Evolutionary conservation across 2,797 vertebrate species (phyloP).

Genomic region (Fistularia tabacaria): DNA sequence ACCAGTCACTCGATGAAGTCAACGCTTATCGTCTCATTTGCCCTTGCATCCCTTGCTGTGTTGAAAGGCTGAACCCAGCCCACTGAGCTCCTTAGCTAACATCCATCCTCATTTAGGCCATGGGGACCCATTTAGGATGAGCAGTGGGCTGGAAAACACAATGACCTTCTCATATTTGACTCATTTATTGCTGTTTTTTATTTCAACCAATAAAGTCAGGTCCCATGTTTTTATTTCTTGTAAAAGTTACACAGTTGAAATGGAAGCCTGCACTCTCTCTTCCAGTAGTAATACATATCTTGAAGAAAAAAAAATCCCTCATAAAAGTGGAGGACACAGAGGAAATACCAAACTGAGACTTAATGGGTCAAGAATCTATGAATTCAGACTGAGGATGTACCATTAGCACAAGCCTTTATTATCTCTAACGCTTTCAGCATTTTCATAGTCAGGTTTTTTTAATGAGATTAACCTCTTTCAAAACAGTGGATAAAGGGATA

Average conservation of each 20-base stretch:
- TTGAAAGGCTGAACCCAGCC: conserved; percentile 38
- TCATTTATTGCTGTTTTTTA: conserved; percentile 59
- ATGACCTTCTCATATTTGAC: conserved; percentile 68
- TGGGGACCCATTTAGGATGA: conserved; percentile 60
- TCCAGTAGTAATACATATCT: conserved; percentile 15
- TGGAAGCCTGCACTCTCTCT: conserved; percentile 15
- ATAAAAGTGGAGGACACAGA: conserved; percentile 21
- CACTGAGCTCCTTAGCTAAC: conserved; percentile 48
- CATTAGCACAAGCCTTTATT: conserved; percentile 38
- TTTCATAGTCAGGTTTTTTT: conserved; percentile 51
- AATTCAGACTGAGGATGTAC: conserved; percentile 29
- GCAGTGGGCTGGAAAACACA: conserved; percentile 64
- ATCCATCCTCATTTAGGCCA: conserved; percentile 67
- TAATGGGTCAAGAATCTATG: conserved; percentile 31
- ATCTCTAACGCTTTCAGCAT: conserved; percentile 40
- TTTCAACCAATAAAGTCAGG: conserved; percentile 33
- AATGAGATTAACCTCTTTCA: conserved; percentile 60
- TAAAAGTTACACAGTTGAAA: conserved; percentile 24
- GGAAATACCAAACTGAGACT: conserved; percentile 35
- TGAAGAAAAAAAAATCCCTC: conserved; percentile 14
- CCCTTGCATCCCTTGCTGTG: conserved; percentile 46
- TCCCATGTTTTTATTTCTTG: conserved; percentile 37
- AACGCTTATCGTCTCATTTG: conserved; percentile 30
- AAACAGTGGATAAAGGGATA: conserved; percentile 45
- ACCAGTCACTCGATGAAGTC: conserved; percentile 20